Conservation (phyloP, 2,113 vertebrate genomes). For the Nestor notabilis region DNA sequence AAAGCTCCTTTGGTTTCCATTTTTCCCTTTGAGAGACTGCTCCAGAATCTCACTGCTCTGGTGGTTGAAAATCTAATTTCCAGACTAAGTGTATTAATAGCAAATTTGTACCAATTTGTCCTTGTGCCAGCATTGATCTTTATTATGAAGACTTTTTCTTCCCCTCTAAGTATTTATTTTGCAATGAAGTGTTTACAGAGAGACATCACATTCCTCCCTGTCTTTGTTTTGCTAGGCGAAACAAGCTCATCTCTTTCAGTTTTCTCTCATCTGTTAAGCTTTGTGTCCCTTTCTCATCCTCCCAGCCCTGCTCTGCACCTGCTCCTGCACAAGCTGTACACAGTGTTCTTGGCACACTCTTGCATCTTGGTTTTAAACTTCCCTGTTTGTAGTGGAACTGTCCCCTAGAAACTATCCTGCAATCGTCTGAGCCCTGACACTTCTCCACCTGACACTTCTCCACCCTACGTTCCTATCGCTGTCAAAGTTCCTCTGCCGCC, state of each 20-base stretch:
- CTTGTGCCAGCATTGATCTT: constrained; percentile 20
- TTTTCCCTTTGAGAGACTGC: background rate
- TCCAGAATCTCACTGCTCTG: constrained; percentile 1
- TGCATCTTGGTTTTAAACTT: background rate
- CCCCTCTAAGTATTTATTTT: background rate
- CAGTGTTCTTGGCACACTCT: background rate
- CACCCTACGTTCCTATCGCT: background rate
- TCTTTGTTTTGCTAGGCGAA: background rate
- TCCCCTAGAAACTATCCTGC: background rate
- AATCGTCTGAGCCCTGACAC: background rate
- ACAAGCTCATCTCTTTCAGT: background rate
- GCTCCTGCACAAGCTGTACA: background rate
- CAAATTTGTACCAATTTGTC: constrained; percentile 26
- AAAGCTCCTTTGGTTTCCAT: background rate
- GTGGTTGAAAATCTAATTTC: constrained; percentile 12
- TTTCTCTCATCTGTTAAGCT: background rate
- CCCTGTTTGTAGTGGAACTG: background rate
- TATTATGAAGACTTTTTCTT: background rate
- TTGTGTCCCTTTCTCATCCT: background rate
- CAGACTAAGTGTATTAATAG: constrained; percentile 41
- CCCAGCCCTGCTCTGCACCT: background rate
- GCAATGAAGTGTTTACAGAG: background rate
- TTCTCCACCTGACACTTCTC: background rate
- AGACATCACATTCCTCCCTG: background rate
- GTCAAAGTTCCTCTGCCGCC: background rate